phyloP scores from a whole-genome alignment of 2,888 invertebrate species.

The Synergus umbraculus region DNA sequence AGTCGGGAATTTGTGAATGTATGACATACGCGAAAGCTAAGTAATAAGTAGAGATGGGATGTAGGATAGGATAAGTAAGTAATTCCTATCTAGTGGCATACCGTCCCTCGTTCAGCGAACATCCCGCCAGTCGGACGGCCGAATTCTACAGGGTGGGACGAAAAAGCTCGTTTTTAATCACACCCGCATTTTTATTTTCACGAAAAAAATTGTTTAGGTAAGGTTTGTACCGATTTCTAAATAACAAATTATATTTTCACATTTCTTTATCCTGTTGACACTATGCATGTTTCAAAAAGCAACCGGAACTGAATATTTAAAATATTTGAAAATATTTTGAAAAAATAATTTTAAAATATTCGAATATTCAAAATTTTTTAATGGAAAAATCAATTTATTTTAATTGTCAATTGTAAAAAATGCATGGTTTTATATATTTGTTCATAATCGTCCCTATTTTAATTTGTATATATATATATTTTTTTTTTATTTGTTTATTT shows the following conservation, averaged over 20 bases:
- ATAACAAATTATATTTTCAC: not conserved
- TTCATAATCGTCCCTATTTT: too few species aligned
- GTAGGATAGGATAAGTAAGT: constrained; percentile 11
- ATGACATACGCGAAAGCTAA: not conserved
- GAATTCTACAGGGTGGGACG: not conserved
- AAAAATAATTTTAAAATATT: too few species aligned
- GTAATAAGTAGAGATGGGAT: not conserved
- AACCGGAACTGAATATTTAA: not conserved
- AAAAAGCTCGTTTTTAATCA: not conserved
- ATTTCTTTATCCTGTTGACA: not conserved
- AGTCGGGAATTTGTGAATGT: not conserved
- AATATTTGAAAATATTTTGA: too few species aligned
- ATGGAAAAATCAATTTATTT: too few species aligned
- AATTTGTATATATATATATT: too few species aligned
- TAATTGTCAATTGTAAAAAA: too few species aligned
- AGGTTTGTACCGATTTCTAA: not conserved
- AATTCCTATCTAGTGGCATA: constrained; percentile 5
- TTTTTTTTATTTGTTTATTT: too few species aligned
- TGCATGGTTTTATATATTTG: too few species aligned
- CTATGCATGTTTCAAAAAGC: not conserved
- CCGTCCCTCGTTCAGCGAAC: not conserved
- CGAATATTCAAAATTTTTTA: too few species aligned
- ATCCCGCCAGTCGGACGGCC: not conserved
- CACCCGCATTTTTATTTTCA: not conserved
- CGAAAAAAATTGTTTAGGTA: not conserved